Base-by-base conservation (phyloP, 2,888 invertebrate genomes). In the Sturmia bella region DNA sequence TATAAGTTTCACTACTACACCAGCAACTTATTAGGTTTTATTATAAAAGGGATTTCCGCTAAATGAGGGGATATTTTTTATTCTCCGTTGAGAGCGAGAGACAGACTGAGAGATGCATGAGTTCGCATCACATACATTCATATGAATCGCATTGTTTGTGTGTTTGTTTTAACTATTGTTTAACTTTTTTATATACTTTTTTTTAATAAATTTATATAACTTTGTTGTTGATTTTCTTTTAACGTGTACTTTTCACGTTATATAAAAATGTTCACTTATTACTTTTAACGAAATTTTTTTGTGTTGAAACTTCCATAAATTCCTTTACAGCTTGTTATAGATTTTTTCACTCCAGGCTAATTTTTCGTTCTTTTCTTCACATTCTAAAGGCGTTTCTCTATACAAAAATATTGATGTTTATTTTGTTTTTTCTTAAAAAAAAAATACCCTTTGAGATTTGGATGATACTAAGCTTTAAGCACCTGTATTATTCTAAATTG, bases 381-480 rank as follows among this genome's bases (percentile, higher is more conserved):
- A 74, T 74, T 82, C 66, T 70, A 66, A 82, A 82, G 82, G 82
- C 82, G 82, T 82, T 82, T 78, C 78, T 59, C 37, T 70, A 70
- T 78, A 70, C 52, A 75, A 82, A 72, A 78, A 82, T 75, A 75
- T 66, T 77, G 64, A 69, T 66, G 21, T 57, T 75, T 74, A 48
- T n/a, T 50, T 54, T 74, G 13, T n/a, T 11, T 39, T 54, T 74
- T 17, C n/a, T 43, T 54, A n/a, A 39, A 54, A 75, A 76, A 54
- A 27, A 56, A 15, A n/a, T n/a, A n/a, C n/a, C n/a, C n/a, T 19
- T 17, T 54, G 5, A 32, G 37, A 11, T 43, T 57, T 54, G 17
- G 37, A n/a, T 3, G 5, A 24, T 43, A 57, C 39, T 50, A 32
- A 19, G 11, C 39, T 21, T 48, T 27, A 21, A 32, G 32, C 9